Conservation (phyloP, 2,113 vertebrate species). For the Mus spicilegus region DNA sequence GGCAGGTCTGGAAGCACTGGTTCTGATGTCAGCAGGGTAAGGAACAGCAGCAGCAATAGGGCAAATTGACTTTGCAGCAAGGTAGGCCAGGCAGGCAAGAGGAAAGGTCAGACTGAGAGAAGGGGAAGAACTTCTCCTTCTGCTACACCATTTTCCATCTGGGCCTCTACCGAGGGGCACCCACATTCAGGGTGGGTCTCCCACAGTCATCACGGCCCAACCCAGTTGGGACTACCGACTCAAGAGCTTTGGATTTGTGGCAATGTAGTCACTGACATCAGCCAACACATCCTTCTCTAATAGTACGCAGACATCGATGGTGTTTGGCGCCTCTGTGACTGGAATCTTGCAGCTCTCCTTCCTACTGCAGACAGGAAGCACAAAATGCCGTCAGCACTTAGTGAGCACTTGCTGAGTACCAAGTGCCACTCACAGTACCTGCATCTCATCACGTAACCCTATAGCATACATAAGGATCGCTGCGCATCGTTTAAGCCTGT, state of each 20-base stretch:
- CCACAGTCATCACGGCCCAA: neutral
- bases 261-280: neutral
- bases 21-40: neutral
- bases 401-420: neutral
- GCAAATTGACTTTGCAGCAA: neutral
- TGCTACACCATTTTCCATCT: neutral
- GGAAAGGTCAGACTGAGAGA: neutral
- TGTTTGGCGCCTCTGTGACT: neutral
- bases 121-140: neutral
- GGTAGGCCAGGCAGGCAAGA: neutral
- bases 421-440: neutral
- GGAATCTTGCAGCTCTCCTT: neutral
- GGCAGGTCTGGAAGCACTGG: neutral
- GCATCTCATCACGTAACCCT: neutral
- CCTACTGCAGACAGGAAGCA: neutral
- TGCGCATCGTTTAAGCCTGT: neutral
- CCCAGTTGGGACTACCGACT: neutral
- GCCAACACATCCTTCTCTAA: neutral
- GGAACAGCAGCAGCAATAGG: neutral
- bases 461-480: rapidly evolving
- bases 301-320: rapidly evolving
- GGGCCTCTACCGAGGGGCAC: neutral
- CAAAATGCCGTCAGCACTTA: neutral
- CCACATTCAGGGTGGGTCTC: neutral
- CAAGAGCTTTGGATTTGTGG: neutral